Percentiles rank a stretch among this genome's conserved stretches.
phyloP scores from a whole-genome alignment of 2,113 vertebrate species.

The Toxostoma redivivum region DNA sequence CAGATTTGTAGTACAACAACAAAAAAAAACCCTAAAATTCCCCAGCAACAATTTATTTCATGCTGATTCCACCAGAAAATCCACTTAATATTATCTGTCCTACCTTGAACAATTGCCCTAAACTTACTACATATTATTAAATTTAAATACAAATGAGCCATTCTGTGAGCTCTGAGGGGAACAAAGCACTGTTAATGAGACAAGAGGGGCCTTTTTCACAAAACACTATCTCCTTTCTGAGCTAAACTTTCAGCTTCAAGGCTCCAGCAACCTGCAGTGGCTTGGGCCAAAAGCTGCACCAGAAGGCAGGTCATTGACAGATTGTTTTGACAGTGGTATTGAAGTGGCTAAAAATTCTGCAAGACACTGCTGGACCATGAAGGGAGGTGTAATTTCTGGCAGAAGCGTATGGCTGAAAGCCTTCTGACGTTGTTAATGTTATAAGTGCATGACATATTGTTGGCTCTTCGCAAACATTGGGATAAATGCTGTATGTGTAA shows the following conservation, averaged over 20 bases:
- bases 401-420: background rate
- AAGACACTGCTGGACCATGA: background rate
- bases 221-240: background rate
- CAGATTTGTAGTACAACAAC: background rate
- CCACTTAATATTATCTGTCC: background rate
- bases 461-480: no score
- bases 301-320: background rate
- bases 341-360: background rate
- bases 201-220: background rate
- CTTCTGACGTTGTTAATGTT: background rate
- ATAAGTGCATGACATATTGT: no score
- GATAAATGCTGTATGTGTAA: no score
- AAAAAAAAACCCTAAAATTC: background rate
- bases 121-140: fast-evolving
- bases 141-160: background rate
- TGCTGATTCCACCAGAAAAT: background rate
- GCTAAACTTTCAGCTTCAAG: background rate
- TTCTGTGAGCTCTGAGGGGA: background rate
- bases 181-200: background rate
- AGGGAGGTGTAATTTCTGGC: background rate
- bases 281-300: background rate
- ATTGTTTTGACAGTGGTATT: background rate
- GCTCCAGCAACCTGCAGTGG: background rate
- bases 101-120: background rate
- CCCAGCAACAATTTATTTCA: background rate